Percentiles rank a stretch among this genome's conserved stretches.
These are phyloP conservation scores for Matsumurasca onukii DNA, from an alignment of 1,140 invertebrate genomes.

Conservation along the genomic window DNA sequence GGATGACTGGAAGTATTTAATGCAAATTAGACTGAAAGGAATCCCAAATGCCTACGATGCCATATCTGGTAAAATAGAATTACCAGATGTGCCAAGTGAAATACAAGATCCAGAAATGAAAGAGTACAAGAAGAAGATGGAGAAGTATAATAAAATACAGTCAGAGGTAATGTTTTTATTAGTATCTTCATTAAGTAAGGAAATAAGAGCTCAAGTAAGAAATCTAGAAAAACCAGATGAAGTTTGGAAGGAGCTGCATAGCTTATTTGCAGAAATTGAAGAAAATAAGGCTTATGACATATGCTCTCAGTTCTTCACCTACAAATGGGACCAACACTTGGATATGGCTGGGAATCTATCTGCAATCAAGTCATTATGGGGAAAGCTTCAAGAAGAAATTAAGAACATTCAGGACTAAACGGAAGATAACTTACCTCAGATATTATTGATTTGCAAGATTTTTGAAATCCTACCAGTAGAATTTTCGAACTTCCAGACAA, in stretches of 20 bases:
- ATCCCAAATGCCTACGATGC: not conserved
- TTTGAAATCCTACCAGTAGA: too few relatives aligned
- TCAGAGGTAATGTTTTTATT: constrained; percentile 1
- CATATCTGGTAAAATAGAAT: constrained; percentile 2
- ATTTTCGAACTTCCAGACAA: constrained; percentile 2
- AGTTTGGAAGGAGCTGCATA: constrained; percentile 5
- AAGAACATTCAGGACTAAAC: not conserved
- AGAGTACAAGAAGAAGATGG: constrained; percentile 2
- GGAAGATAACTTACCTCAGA: not conserved
- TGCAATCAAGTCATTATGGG: constrained; percentile 5
- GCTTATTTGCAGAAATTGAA: constrained; percentile 6
- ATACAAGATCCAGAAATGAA: not conserved
- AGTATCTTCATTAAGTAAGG: constrained; percentile 6
- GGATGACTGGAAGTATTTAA: constrained; percentile 6
- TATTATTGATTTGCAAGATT: too few relatives aligned
- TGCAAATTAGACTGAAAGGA: constrained; percentile 2
- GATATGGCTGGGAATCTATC: constrained; percentile 4
- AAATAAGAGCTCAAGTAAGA: constrained; percentile 6
- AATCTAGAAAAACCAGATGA: constrained; percentile 6
- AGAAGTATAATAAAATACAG: constrained; percentile 1
- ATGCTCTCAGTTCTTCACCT: too few relatives aligned
- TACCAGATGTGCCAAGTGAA: not conserved
- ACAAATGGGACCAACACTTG: too few relatives aligned
- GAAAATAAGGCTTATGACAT: constrained; percentile 6
- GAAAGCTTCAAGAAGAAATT: constrained; percentile 2